phyloP scores from a whole-genome alignment of 2,113 vertebrate species.

The Marmota flaviventris region DNA sequence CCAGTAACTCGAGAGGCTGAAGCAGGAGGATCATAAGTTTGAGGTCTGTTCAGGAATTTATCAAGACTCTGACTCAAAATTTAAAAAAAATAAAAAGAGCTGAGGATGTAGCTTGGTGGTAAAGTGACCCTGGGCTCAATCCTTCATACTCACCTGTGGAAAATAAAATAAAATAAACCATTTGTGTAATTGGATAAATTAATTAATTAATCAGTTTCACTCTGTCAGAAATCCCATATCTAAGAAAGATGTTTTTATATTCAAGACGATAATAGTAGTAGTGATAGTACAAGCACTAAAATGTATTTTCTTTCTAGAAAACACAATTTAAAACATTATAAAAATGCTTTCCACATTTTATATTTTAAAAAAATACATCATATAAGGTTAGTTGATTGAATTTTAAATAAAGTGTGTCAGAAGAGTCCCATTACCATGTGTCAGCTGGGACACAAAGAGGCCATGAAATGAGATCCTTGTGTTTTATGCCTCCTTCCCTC shows the following conservation, averaged over 20 bases:
- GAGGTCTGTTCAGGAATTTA: too few relatives aligned
- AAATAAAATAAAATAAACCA: background rate
- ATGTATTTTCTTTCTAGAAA: background rate
- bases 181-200: background rate
- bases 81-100: too few relatives aligned
- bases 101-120: too few relatives aligned
- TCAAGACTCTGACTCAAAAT: too few relatives aligned
- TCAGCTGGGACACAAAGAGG: background rate
- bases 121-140: too few relatives aligned
- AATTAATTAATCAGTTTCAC: conserved; percentile 13
- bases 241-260: conserved; percentile 34
- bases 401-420: conserved; percentile 2
- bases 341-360: conserved; percentile 20
- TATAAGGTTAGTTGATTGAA: conserved; percentile 6
- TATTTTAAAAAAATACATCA: background rate
- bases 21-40: too few relatives aligned
- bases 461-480: background rate
- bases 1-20: too few relatives aligned
- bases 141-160: too few relatives aligned
- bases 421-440: background rate
- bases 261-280: background rate
- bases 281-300: background rate
- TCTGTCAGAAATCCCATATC: conserved; percentile 28
- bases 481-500: background rate
- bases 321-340: background rate